Conservation (phyloP, 2,888 invertebrate genomes). For the Ligdia adustata region DNA sequence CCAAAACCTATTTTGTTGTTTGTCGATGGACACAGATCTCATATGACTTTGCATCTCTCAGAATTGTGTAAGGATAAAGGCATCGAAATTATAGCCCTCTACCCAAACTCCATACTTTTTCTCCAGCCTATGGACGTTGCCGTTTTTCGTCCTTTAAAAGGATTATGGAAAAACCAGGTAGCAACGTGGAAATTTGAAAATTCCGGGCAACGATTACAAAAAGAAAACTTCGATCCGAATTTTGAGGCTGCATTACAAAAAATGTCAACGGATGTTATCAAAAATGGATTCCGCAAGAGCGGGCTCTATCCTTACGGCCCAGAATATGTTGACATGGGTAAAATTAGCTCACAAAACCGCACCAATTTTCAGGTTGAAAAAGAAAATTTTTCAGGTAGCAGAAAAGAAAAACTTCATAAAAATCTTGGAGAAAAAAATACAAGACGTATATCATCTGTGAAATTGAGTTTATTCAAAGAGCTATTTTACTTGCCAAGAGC, state of each 20-base stretch:
- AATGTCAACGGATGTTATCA: not conserved
- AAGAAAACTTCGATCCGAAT: not conserved
- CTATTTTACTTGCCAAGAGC: too few relatives aligned
- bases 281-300: not conserved
- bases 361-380: too few relatives aligned
- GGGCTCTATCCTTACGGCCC: not conserved
- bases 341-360: too few relatives aligned
- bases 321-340: not conserved
- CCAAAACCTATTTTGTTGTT: not conserved
- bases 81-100: conserved; percentile 1
- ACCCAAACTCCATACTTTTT: conserved; percentile 5
- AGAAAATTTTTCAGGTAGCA: too few relatives aligned
- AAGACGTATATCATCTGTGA: too few relatives aligned
- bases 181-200: not conserved
- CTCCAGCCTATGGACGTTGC: conserved; percentile 4
- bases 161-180: not conserved
- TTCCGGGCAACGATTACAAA: not conserved
- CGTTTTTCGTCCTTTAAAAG: not conserved
- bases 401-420: too few relatives aligned
- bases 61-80: conserved; percentile 4
- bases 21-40: conserved; percentile 3
- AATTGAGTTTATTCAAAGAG: too few relatives aligned
- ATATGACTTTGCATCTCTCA: conserved; percentile 1
- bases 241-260: not conserved
- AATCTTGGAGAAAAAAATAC: too few relatives aligned